phyloP scores from a whole-genome alignment of 2,888 invertebrate genomes.

The Gari tellinella region DNA sequence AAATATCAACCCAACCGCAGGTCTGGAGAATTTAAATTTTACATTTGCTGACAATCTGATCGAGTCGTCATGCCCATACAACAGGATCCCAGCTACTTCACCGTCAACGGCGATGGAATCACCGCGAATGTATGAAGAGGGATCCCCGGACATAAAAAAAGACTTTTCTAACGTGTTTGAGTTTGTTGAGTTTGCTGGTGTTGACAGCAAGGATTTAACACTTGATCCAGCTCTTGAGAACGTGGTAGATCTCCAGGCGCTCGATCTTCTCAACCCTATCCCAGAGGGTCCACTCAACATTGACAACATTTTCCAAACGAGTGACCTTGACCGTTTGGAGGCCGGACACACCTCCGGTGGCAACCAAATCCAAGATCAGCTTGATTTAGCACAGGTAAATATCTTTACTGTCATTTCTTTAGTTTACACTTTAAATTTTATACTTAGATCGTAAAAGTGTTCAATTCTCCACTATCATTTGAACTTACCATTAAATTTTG shows the following conservation, averaged over 20 bases:
- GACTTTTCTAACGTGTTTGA: slow-evolving; percentile 50
- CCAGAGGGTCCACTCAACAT: slow-evolving; percentile 50
- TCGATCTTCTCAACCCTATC: slow-evolving; percentile 86
- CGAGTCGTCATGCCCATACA: slow-evolving; percentile 69
- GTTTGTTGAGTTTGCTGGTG: slow-evolving; percentile 24
- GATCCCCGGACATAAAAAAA: slow-evolving; percentile 36
- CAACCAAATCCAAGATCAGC: not conserved
- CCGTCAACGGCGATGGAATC: slow-evolving; percentile 53
- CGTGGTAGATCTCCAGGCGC: slow-evolving; percentile 94
- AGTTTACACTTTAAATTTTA: too few relatives aligned
- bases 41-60: slow-evolving; percentile 65
- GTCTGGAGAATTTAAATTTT: slow-evolving; percentile 68
- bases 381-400: too few relatives aligned
- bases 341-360: slow-evolving; percentile 41
- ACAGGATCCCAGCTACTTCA: slow-evolving; percentile 43
- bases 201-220: slow-evolving; percentile 87
- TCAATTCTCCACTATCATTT: too few relatives aligned
- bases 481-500: too few relatives aligned
- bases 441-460: too few relatives aligned
- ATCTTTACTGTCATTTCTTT: too few relatives aligned
- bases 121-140: slow-evolving; percentile 66
- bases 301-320: slow-evolving; percentile 51
- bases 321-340: slow-evolving; percentile 57
- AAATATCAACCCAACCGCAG: slow-evolving; percentile 45
- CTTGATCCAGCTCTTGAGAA: slow-evolving; percentile 94